Conservation (phyloP, 2,113 vertebrate species). For the Peucedramus taeniatus region DNA sequence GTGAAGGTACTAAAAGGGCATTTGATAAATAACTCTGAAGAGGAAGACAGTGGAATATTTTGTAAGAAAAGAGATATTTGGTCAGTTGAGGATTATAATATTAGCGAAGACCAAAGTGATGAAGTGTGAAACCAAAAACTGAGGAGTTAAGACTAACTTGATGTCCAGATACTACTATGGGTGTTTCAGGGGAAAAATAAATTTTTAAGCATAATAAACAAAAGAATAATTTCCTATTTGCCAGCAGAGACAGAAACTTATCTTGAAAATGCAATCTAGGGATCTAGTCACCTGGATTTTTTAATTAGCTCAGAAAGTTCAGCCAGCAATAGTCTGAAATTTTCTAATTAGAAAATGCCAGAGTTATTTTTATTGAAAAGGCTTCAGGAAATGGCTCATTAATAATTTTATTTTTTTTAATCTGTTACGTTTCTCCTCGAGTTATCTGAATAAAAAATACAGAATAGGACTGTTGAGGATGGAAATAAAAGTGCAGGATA, state of each 20-base stretch:
- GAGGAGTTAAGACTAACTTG: background rate
- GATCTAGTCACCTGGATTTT: background rate
- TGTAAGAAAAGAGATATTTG: background rate
- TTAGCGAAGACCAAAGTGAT: background rate
- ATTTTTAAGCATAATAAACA: background rate
- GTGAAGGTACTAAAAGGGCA: background rate
- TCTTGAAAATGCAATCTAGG: background rate
- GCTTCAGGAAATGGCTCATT: background rate
- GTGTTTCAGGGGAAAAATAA: background rate
- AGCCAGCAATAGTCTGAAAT: background rate
- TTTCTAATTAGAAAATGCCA: background rate
- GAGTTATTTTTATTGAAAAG: background rate
- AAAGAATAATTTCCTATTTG: background rate
- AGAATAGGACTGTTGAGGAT: background rate
- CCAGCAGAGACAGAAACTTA: background rate
- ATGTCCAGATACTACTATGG: background rate
- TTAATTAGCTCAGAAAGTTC: background rate
- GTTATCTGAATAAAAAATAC: background rate
- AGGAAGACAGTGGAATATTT: background rate
- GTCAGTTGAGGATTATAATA: background rate
- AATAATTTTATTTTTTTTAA: background rate
- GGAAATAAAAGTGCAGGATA: background rate
- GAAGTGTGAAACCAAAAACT: background rate
- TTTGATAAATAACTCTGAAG: background rate
- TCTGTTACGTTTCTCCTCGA: background rate